Conservation (phyloP, 53 echinoderm and acorn worm species). For the Apostichopus leukothele region DNA sequence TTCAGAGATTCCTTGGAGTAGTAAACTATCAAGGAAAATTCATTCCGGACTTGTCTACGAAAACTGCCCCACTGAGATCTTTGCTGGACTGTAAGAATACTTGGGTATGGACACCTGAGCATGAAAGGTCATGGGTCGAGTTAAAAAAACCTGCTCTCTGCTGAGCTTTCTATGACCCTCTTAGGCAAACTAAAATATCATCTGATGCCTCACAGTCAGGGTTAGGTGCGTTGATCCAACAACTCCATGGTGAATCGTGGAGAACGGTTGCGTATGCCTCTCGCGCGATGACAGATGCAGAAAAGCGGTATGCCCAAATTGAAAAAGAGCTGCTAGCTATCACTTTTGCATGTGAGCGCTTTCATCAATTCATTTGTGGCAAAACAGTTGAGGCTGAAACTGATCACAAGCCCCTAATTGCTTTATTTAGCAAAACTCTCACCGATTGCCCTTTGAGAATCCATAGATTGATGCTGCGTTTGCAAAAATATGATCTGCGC, state of each 20-base stretch:
- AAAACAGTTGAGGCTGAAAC: constrained; percentile 52
- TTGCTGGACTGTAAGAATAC: constrained; percentile 55
- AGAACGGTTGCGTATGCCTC: constrained; percentile 58
- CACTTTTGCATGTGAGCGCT: constrained; percentile 59
- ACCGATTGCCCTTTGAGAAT: constrained; percentile 51
- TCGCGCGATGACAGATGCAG: constrained; percentile 56
- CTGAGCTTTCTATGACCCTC: constrained; percentile 53
- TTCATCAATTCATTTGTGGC: constrained; percentile 60
- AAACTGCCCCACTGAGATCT: constrained; percentile 49
- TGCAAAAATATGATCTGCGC: constrained; percentile 58
- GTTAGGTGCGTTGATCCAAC: constrained; percentile 58
- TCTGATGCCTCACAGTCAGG: constrained; percentile 63
- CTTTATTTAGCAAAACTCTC: constrained; percentile 42
- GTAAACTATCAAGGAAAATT: constrained; percentile 61
- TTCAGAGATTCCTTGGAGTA: constrained; percentile 63
- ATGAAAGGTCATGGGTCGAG: constrained; percentile 47
- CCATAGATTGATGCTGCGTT: constrained; percentile 50
- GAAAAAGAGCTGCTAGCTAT: constrained; percentile 56
- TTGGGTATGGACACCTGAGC: constrained; percentile 51
- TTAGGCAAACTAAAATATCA: constrained; percentile 48
- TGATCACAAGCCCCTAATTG: constrained; percentile 59
- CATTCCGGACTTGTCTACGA: constrained; percentile 53
- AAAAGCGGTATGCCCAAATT: constrained; percentile 50
- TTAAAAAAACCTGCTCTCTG: constrained; percentile 32
- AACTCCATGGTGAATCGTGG: constrained; percentile 24